Evolutionary conservation across 2,797 vertebrate species (phyloP).

Genomic region (Sebastes steindachneri): DNA sequence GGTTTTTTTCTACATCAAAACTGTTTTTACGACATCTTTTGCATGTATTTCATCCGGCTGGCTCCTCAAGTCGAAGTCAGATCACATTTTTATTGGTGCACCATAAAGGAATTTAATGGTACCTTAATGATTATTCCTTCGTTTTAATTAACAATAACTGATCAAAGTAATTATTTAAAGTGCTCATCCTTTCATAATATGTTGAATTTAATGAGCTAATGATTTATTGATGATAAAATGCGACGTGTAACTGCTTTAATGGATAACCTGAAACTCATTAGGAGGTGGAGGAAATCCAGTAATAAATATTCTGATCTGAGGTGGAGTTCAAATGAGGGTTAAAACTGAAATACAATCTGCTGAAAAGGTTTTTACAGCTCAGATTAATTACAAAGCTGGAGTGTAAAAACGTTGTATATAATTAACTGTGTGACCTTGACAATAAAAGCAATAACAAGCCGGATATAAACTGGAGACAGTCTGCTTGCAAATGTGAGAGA

Average conservation of each 20-base stretch:
- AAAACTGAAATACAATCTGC: not conserved
- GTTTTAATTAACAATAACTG: constrained; percentile 1
- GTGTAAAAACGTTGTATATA: not conserved
- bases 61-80: not conserved
- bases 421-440: constrained; percentile 2
- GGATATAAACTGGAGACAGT: not conserved
- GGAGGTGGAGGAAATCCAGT: not conserved
- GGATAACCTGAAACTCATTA: constrained; percentile 6
- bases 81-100: not conserved
- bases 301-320: not conserved
- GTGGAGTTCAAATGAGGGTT: constrained; percentile 1
- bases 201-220: constrained; percentile 8
- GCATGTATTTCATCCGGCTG: constrained; percentile 14
- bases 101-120: not conserved
- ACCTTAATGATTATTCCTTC: not conserved
- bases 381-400: not conserved
- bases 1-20: not conserved
- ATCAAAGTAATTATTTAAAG: constrained; percentile 19
- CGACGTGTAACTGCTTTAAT: constrained; percentile 9
- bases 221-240: constrained; percentile 8
- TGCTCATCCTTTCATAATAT: not conserved
- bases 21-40: not conserved
- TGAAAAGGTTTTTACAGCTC: not conserved
- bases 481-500: not conserved
- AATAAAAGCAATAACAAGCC: not conserved